A percentile compares a stretch with the other conserved stretches of the same genome.
Evolutionary conservation across 2,113 vertebrate genomes (phyloP).

Genomic region (Acrocephalus kingi): DNA sequence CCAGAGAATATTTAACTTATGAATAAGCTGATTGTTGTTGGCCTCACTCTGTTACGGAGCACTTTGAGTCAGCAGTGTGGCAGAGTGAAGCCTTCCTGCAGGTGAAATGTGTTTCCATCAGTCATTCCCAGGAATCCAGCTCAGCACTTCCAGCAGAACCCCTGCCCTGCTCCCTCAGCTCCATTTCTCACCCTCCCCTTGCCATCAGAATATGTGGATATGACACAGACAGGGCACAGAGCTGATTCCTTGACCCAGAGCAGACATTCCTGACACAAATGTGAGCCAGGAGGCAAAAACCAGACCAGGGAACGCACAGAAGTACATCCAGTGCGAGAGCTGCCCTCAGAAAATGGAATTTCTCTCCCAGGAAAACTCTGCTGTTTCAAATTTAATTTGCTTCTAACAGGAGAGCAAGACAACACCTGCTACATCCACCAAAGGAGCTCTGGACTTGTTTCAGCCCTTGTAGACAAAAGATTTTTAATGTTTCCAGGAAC

Average conservation of each 20-base stretch:
- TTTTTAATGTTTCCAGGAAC: background rate
- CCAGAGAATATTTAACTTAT: background rate
- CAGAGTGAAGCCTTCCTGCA: background rate
- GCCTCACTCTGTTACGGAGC: background rate
- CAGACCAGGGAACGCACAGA: background rate
- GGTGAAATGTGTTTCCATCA: background rate
- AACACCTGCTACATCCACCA: background rate
- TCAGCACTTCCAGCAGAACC: background rate
- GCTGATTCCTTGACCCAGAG: background rate
- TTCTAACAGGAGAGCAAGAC: background rate
- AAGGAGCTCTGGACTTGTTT: background rate
- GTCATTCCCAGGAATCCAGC: background rate
- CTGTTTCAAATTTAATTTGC: constrained; percentile 1
- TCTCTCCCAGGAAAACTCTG: background rate
- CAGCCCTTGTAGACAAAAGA: background rate
- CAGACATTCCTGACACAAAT: background rate
- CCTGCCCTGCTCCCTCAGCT: background rate
- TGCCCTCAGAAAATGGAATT: background rate
- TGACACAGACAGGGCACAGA: rapidly evolving
- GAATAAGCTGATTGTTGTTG: background rate
- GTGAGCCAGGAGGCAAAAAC: background rate
- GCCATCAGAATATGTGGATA: background rate
- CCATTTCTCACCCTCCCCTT: background rate
- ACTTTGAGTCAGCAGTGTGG: background rate
- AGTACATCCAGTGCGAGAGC: rapidly evolving